Conservation (phyloP, 2,797 vertebrate species). For the Diplodus puntazzo region DNA sequence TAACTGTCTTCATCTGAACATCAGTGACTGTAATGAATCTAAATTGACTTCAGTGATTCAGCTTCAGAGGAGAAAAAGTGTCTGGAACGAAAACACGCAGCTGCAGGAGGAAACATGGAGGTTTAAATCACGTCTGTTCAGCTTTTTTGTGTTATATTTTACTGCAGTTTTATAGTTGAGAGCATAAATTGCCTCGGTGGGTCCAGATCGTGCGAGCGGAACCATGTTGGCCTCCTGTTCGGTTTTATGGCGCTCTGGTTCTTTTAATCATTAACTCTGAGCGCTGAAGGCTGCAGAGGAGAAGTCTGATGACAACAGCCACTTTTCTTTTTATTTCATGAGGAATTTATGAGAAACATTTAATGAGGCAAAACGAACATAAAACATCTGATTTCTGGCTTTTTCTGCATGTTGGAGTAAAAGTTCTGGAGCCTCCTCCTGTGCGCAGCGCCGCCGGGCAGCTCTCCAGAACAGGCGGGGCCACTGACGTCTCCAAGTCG, state of each 20-base stretch:
- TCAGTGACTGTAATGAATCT: background rate
- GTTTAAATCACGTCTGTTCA: background rate
- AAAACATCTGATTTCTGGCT: fast-evolving
- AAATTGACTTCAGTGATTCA: background rate
- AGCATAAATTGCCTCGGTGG: background rate
- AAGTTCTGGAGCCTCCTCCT: background rate
- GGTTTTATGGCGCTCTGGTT: background rate
- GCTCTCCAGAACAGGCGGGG: conserved; percentile 54
- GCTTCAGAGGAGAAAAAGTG: background rate
- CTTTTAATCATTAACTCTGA: conserved; percentile 40
- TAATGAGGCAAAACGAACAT: background rate
- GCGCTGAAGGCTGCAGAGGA: background rate
- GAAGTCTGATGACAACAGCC: background rate
- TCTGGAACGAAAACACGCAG: background rate
- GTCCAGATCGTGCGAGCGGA: background rate
- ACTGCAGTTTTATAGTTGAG: background rate
- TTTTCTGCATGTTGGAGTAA: background rate
- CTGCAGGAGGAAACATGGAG: background rate
- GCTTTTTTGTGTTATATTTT: background rate
- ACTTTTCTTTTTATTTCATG: no score
- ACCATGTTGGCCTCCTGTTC: background rate
- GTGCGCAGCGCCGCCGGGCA: conserved; percentile 11
- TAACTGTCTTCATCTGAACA: background rate
- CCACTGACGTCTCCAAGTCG: conserved; percentile 61
- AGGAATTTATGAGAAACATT: no score